phyloP scores from a whole-genome alignment of 2,797 vertebrate genomes.

The Amblyopsis hoosieri region DNA sequence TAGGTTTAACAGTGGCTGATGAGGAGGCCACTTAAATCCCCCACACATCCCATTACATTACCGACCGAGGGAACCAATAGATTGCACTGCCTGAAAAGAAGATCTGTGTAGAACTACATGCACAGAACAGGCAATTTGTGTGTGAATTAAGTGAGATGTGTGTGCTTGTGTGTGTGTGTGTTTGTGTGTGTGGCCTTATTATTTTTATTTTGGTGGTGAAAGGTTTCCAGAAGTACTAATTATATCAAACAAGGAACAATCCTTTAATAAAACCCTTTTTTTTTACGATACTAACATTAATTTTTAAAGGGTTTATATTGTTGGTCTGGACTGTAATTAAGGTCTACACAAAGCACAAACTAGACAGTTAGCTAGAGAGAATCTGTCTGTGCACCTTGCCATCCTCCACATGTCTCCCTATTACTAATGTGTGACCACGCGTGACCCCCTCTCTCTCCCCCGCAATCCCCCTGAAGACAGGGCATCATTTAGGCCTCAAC shows the following conservation, averaged over 20 bases:
- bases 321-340: too few species aligned
- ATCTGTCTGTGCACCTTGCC: neutral
- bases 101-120: neutral
- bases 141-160: too few species aligned
- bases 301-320: too few species aligned
- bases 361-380: neutral
- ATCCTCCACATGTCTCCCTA: neutral
- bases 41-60: too few species aligned
- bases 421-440: constrained; percentile 1
- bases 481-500: constrained; percentile 2
- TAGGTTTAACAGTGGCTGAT: neutral
- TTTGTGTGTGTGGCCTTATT: neutral
- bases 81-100: neutral
- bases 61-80: neutral
- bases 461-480: neutral
- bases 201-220: too few species aligned
- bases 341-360: too few species aligned
- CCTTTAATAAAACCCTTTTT: too few species aligned
- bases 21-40: too few species aligned
- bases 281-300: too few species aligned
- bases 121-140: neutral
- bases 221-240: neutral
- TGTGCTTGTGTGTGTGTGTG: neutral
- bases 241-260: neutral
- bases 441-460: neutral